Evolutionary conservation across 1,140 invertebrate species (phyloP).

Genomic region (Diploscapter pachys): DNA sequence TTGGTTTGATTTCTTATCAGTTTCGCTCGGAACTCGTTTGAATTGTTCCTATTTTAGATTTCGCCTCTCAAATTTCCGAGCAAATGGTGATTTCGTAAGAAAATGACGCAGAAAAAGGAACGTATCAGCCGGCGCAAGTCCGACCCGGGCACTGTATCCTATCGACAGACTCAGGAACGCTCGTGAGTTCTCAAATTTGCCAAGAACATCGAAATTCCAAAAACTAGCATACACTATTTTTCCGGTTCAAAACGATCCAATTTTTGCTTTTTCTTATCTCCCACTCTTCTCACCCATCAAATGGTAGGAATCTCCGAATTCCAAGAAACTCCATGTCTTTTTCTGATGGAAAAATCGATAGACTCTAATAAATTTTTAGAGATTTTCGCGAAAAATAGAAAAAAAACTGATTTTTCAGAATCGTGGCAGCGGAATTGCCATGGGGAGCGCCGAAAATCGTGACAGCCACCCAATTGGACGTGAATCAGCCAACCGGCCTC

Average conservation of each 20-base stretch:
- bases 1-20: too few species aligned
- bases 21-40: too few species aligned
- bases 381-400: too few species aligned
- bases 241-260: not conserved
- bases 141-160: constrained; percentile 18
- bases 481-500: constrained; percentile 19
- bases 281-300: too few species aligned
- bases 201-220: not conserved
- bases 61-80: too few species aligned
- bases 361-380: too few species aligned
- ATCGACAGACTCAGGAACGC: constrained; percentile 4
- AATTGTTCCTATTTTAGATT: too few species aligned
- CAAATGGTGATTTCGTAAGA: too few species aligned
- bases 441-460: constrained; percentile 48
- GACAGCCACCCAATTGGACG: constrained; percentile 39
- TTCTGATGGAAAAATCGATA: too few species aligned
- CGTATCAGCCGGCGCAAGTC: constrained; percentile 10
- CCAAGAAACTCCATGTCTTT: too few species aligned
- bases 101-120: constrained; percentile 13
- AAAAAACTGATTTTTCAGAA: constrained; percentile 24
- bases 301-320: too few species aligned
- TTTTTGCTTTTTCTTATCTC: not conserved
- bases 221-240: not conserved
- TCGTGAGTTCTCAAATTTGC: constrained; percentile 19
- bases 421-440: constrained; percentile 47